Evolutionary conservation across 2,113 vertebrate species (phyloP).

Genomic region (Mirounga angustirostris): DNA sequence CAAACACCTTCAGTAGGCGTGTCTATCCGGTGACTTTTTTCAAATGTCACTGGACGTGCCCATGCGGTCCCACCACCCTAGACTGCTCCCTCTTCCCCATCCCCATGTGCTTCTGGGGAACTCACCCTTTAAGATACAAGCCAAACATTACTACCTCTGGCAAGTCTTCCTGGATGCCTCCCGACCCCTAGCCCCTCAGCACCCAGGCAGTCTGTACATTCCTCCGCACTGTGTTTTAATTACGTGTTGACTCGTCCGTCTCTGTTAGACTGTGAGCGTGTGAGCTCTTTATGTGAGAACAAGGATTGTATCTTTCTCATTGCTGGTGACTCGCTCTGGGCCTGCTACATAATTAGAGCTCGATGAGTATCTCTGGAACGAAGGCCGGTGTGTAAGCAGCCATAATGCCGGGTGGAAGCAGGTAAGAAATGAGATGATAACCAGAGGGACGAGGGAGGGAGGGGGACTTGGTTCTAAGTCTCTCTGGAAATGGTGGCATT

Average conservation of each 20-base stretch:
- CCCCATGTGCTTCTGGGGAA: not conserved
- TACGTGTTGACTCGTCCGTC: accelerated
- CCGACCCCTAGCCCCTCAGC: not conserved
- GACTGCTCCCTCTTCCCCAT: not conserved
- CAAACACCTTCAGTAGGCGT: accelerated
- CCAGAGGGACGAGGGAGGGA: not conserved
- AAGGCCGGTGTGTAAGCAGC: not conserved
- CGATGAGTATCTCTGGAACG: not conserved
- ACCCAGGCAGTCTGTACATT: not conserved
- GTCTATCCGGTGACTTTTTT: not conserved
- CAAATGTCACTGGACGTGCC: no score
- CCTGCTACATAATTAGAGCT: not conserved
- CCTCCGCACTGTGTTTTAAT: not conserved
- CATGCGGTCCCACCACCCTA: accelerated
- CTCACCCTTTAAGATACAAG: not conserved
- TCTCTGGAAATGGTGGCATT: not conserved
- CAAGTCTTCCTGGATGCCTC: not conserved
- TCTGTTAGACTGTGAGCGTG: not conserved
- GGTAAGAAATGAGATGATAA: not conserved
- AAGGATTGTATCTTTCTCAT: not conserved
- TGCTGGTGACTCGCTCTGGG: not conserved
- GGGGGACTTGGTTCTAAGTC: not conserved
- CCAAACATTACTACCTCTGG: not conserved
- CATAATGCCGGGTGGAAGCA: not conserved
- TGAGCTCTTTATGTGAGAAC: not conserved